Evolutionary conservation across 1,140 invertebrate species (phyloP).

Genomic region (Pollicipes pollicipes): DNA sequence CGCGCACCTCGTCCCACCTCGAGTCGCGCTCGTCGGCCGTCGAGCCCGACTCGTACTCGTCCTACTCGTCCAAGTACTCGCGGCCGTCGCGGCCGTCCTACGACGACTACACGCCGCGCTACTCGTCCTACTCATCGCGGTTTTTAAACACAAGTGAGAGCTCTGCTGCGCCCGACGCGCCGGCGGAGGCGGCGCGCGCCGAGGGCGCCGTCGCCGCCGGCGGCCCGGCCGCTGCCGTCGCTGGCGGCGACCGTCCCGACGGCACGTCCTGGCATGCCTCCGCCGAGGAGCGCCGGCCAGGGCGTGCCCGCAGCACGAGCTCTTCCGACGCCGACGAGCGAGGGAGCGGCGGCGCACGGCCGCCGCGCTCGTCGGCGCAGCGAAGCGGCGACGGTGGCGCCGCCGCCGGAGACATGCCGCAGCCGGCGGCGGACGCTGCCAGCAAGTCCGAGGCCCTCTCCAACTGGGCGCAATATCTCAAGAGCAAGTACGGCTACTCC

Average conservation of each 20-base stretch:
- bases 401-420: conserved; percentile 13
- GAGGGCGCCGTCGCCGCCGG: conserved; percentile 9
- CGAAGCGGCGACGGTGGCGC: conserved; percentile 7
- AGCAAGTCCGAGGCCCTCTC: conserved; percentile 42
- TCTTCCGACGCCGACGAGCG: conserved; percentile 11
- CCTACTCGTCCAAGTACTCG: background rate
- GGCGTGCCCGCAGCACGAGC: conserved; percentile 21
- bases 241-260: conserved; percentile 9
- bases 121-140: conserved; percentile 41
- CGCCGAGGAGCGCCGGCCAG: conserved; percentile 16
- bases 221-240: background rate
- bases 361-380: conserved; percentile 7
- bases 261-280: conserved; percentile 19
- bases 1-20: conserved; percentile 27
- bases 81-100: background rate
- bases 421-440: background rate
- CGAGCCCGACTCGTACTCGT: background rate
- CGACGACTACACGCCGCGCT: conserved; percentile 34
- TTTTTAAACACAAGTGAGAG: conserved; percentile 66
- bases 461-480: conserved; percentile 78
- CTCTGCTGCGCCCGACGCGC: conserved; percentile 35
- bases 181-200: conserved; percentile 10
- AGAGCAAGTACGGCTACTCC: conserved; percentile 76
- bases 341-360: conserved; percentile 2
- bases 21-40: conserved; percentile 1